phyloP scores from a whole-genome alignment of 2,888 invertebrate species.

The Biston stratarius region DNA sequence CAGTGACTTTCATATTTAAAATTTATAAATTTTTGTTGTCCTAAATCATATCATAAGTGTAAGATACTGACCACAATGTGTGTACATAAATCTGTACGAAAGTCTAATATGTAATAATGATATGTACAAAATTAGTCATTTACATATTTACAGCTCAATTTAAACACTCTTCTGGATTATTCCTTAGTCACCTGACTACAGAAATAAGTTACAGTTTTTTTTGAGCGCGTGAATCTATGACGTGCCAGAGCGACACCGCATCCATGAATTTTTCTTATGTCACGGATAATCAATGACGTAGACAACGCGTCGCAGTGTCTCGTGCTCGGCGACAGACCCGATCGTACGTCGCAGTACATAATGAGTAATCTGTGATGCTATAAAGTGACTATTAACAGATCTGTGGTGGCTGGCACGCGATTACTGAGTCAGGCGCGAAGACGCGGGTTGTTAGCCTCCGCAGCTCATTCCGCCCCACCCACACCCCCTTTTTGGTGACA shows the following conservation, averaged over 20 bases:
- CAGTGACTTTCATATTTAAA: background rate
- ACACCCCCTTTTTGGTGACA: constrained; percentile 40
- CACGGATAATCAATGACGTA: constrained; percentile 51
- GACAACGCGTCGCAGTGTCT: constrained; percentile 43
- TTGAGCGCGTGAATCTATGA: background rate
- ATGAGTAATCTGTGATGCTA: constrained; percentile 11
- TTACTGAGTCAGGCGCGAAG: constrained; percentile 47
- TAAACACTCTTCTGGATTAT: too few relatives aligned
- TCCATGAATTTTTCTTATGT: constrained; percentile 47
- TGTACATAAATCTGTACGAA: too few relatives aligned
- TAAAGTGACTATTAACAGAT: constrained; percentile 2
- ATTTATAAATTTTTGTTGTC: background rate
- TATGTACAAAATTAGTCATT: too few relatives aligned
- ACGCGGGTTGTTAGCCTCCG: constrained; percentile 47
- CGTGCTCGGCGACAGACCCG: constrained; percentile 47
- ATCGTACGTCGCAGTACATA: constrained; percentile 21
- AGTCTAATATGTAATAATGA: too few relatives aligned
- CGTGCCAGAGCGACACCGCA: constrained; percentile 15
- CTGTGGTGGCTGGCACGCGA: constrained; percentile 51
- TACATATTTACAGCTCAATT: too few relatives aligned
- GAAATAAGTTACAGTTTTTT: background rate
- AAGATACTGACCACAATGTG: too few relatives aligned
- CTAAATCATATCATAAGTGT: too few relatives aligned
- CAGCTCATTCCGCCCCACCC: constrained; percentile 40
- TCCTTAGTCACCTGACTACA: background rate